Evolutionary conservation across 2,113 vertebrate genomes (phyloP), one percentile per base, ranked within the genome.

Genomic region (Bagarius yarrelli): DNA sequence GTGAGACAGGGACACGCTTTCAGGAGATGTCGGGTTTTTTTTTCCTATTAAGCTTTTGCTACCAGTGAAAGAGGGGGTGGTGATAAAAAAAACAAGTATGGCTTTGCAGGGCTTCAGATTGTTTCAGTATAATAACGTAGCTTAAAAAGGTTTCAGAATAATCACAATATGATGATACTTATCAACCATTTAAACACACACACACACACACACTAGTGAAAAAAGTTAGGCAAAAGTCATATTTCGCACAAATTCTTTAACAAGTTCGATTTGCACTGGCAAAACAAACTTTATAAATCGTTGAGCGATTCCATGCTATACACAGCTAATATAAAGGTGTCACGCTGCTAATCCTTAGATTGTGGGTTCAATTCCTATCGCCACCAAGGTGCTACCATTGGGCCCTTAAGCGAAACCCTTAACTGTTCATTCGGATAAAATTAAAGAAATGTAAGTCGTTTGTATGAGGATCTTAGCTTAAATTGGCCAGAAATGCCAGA

Each of bases 1-100:
- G 81, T 76, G 55, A 82, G 76, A 75, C 64, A n/a, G 80, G 76
- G 50, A 56, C 57, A 23, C 32, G 21, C 30, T 76, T 76, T 84
- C 82, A 72, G 19, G 81, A 72, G 71, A 50, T 79, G 80, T 86
- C n/a, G n/a, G 36, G 3, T 40, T 40, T 40, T 40, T 40, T 81
- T 86, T 70, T 57, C 21, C 6, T 79, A 30, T 74, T 55, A 59
- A 57, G 60, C 23, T 18, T 73, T 73, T 75, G 57, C 72, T 72
- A 82, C 70, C 64, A 73, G 85, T 57, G 32, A 55, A 36, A 36
- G 50, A 78, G 25, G 13, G n/a, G 61, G 9, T 18, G 47, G 34
- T 11, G 32, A 21, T 66, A 30, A 47, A 73, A 73, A 64, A 57
- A 21, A 23, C 15, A 36, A 32, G 15, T 34, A 34, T 16, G 63